phyloP scores from a whole-genome alignment of 2,113 vertebrate species.

The Nanorana parkeri region DNA sequence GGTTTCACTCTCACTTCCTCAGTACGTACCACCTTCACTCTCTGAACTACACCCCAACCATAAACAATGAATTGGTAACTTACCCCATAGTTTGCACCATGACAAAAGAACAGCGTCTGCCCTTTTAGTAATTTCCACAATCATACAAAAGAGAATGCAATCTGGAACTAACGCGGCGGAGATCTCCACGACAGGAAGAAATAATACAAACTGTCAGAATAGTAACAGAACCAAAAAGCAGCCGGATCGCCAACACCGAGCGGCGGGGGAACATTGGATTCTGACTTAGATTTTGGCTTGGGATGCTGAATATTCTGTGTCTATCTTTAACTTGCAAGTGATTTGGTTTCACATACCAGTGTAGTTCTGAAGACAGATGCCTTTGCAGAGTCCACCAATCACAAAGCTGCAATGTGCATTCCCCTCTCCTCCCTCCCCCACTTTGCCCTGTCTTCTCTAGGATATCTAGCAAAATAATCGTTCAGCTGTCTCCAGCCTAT shows the following conservation, averaged over 20 bases:
- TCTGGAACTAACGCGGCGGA: background rate
- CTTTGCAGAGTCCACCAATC: conserved; percentile 80
- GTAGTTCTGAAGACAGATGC: conserved; percentile 82
- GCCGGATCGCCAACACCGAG: conserved; percentile 59
- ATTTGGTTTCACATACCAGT: conserved; percentile 93
- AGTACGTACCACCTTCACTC: background rate
- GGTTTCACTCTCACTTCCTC: background rate
- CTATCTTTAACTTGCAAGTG: conserved; percentile 98
- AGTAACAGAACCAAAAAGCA: conserved; percentile 6
- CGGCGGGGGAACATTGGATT: conserved; percentile 66
- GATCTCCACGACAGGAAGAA: background rate
- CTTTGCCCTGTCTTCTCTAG: conserved; percentile 53
- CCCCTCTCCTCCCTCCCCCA: conserved; percentile 63
- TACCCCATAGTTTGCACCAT: conserved; percentile 84
- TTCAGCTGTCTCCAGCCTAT: conserved; percentile 71
- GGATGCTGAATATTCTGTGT: conserved; percentile 76
- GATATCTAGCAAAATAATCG: conserved; percentile 60
- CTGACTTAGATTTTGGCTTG: conserved; percentile 79
- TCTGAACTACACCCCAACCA: background rate
- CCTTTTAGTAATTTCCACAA: conserved; percentile 63
- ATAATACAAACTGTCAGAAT: conserved; percentile 35
- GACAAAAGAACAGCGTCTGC: conserved; percentile 58
- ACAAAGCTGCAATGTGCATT: conserved; percentile 69
- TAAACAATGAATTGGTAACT: conserved; percentile 63
- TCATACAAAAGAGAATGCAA: background rate